These are phyloP conservation scores for Elysia crispata DNA, from an alignment of 2,888 invertebrate genomes.

Conservation along the genomic window DNA sequence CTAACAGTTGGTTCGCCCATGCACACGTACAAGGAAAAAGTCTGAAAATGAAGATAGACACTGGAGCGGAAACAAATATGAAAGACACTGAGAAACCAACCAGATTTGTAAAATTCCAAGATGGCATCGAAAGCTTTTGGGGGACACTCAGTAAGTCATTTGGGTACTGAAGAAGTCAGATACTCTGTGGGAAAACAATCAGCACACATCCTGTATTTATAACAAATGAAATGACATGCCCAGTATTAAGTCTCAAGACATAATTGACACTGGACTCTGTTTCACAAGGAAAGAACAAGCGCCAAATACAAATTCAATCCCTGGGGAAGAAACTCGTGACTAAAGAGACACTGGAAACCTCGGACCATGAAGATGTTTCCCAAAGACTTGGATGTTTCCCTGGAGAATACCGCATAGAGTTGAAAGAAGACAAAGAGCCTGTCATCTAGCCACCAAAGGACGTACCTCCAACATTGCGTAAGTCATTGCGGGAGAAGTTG, in stretches of 20 bases:
- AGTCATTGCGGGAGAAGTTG: conserved; percentile 31
- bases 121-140: neutral
- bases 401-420: conserved; percentile 19
- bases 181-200: neutral
- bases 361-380: neutral
- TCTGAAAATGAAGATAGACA: no score
- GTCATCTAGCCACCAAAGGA: conserved; percentile 32
- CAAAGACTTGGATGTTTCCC: conserved; percentile 36
- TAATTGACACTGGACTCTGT: neutral
- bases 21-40: no score
- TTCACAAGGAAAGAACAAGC: neutral
- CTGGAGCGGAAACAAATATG: neutral
- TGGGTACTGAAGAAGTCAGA: neutral
- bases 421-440: conserved; percentile 22
- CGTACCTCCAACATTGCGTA: conserved; percentile 36
- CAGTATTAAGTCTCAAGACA: neutral
- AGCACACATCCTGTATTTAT: neutral
- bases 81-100: no score
- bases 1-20: no score
- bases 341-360: neutral
- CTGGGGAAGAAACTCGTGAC: neutral
- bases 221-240: neutral
- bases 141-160: no score
- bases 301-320: neutral
- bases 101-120: neutral